Percentiles rank a stretch among this genome's conserved stretches.
Evolutionary conservation across 2,888 invertebrate genomes (phyloP).

Genomic region (Disparrhopalites patrizii): DNA sequence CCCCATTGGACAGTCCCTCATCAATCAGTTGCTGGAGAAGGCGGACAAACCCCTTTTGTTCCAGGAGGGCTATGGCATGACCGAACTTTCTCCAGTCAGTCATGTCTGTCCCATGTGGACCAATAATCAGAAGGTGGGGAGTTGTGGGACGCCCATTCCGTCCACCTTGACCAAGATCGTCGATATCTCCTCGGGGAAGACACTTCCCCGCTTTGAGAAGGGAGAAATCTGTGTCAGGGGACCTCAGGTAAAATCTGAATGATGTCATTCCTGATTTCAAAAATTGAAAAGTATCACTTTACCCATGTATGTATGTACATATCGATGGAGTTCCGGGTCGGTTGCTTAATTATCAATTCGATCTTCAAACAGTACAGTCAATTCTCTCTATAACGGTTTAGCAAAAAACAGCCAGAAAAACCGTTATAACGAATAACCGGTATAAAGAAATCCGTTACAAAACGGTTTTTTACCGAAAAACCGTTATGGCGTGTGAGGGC

Average conservation of each 20-base stretch:
- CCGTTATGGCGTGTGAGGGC: no score
- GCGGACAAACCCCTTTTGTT: conserved; percentile 39
- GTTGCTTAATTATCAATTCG: no score
- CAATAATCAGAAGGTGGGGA: conserved; percentile 40
- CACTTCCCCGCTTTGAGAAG: conserved; percentile 60
- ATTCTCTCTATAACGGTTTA: no score
- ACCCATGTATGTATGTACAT: no score
- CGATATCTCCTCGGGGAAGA: conserved; percentile 58
- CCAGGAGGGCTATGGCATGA: conserved; percentile 61
- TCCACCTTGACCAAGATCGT: conserved; percentile 63
- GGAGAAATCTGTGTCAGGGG: conserved; percentile 69
- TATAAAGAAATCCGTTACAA: no score
- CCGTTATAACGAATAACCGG: no score
- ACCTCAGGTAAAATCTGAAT: conserved; percentile 21
- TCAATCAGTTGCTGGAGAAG: conserved; percentile 59
- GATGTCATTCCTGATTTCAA: no score
- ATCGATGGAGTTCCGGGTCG: no score
- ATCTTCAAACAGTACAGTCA: no score
- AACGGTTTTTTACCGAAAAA: no score
- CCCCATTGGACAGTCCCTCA: conserved; percentile 56
- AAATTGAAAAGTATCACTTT: no score
- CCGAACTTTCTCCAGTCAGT: conserved; percentile 57
- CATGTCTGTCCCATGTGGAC: conserved; percentile 29
- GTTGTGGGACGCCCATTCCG: conserved; percentile 19
- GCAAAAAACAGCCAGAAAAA: no score